Base-by-base conservation (phyloP, 2,888 invertebrate genomes). In the Parochlus steinenii region DNA sequence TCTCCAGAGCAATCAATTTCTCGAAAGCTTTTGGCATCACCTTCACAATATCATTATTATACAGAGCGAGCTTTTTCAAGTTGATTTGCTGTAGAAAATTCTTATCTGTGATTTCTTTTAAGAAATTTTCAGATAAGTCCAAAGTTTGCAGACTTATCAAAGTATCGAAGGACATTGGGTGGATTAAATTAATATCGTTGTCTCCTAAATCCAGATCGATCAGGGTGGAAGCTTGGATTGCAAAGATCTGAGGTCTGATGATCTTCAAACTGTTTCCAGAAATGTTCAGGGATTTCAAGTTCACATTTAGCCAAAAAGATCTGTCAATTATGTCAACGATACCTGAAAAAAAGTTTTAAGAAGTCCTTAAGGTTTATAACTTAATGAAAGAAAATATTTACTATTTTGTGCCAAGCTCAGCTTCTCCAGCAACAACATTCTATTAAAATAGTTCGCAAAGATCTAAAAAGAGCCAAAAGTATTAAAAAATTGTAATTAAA, bases 401-500 rank as follows among this genome's bases (percentile, higher is more conserved):
- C n/a, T n/a, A 32, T 32, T 32, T 10, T 32, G 17, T 14, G 32
- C 32, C 6, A 32, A 10, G 18, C 11, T 24, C n/a, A 32, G n/a
- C 8, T 12, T 19, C 17, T 32, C 24, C 7, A 32, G 8, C 7
- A 24, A 24, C 4, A 25, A 25, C 32, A 32, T 32, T 16, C 16
- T n/a, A 29, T 8, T 6, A n/a, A 29, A 16, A 11, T n/a, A n/a
- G n/a, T n/a, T n/a, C n/a, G n/a, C n/a, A n/a, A n/a, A n/a, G n/a
- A n/a, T n/a, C n/a, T n/a, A n/a, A n/a, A n/a, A n/a, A n/a, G n/a
- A n/a, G n/a, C n/a, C n/a, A n/a, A n/a, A n/a, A n/a, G n/a, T n/a
- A n/a, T n/a, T n/a, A n/a, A n/a, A n/a, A n/a, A n/a, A n/a, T n/a
- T n/a, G n/a, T n/a, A n/a, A n/a, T n/a, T n/a, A n/a, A n/a, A n/a